These are phyloP conservation scores for Sigmodon hispidus DNA, from an alignment of 2,113 vertebrate genomes.

Conservation along the genomic window DNA sequence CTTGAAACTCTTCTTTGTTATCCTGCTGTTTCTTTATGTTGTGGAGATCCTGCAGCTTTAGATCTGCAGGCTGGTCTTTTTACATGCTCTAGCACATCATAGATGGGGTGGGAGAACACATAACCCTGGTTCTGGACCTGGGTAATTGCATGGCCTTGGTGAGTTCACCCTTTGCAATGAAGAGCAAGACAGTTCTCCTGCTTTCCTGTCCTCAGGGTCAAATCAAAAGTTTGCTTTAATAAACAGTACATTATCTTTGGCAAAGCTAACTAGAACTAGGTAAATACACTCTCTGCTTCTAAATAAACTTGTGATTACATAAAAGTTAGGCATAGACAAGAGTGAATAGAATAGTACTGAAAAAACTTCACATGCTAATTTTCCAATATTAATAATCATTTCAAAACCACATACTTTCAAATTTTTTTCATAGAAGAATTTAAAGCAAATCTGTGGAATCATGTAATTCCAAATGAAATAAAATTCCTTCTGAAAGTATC, in stretches of 20 bases:
- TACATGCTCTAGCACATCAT: too few species aligned
- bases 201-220: too few species aligned
- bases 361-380: background rate
- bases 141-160: too few species aligned
- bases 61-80: too few species aligned
- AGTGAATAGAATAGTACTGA: background rate
- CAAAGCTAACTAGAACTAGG: background rate
- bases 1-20: too few species aligned
- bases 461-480: slow-evolving; percentile 27
- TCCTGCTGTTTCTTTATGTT: too few species aligned
- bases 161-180: too few species aligned
- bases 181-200: too few species aligned
- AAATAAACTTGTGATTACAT: slow-evolving; percentile 19
- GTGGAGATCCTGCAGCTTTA: too few species aligned
- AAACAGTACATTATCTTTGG: background rate
- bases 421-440: background rate
- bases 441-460: background rate
- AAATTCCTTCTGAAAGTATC: background rate
- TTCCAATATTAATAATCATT: slow-evolving; percentile 24
- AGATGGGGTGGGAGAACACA: too few species aligned
- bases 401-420: background rate
- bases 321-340: background rate
- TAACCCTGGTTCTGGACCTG: too few species aligned
- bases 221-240: background rate
- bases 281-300: background rate